A percentile compares a stretch with the other conserved stretches of the same genome.
Conservation (phyloP, 2,113 vertebrate genomes). For the Campylorhamphus procurvoides region DNA sequence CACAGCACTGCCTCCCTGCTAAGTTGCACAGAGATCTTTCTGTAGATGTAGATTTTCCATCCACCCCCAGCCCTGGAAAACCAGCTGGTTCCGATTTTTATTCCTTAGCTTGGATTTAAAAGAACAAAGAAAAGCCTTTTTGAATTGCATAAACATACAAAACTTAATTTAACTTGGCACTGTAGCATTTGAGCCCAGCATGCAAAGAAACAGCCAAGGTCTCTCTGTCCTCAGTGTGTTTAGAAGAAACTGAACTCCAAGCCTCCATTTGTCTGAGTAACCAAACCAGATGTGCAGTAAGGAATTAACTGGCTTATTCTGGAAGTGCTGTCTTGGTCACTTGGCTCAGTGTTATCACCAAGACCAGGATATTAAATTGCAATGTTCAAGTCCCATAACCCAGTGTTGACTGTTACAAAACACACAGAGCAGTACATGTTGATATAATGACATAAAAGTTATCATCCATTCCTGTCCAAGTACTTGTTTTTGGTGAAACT, state of each 20-base stretch:
- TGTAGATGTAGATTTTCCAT: conserved; percentile 7
- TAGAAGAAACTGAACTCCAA: conserved; percentile 40
- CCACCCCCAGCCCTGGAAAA: neutral
- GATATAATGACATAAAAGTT: neutral
- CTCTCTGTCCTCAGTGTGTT: conserved; percentile 40
- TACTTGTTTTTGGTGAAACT: neutral
- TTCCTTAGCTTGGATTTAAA: conserved; percentile 45
- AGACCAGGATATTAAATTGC: neutral
- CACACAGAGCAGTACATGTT: neutral
- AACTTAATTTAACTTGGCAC: conserved; percentile 60
- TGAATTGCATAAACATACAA: conserved; percentile 45
- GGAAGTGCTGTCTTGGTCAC: neutral
- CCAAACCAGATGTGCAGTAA: conserved; percentile 38
- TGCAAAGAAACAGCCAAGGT: conserved; percentile 49
- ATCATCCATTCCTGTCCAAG: neutral
- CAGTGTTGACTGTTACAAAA: neutral
- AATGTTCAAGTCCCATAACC: neutral
- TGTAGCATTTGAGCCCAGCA: conserved; percentile 31
- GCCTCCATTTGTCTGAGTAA: conserved; percentile 33
- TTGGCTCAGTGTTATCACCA: neutral
- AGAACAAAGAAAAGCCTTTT: conserved; percentile 50
- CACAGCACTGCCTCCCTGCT: neutral
- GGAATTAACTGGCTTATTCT: neutral
- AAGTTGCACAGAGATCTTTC: neutral
- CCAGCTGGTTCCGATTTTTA: conserved; percentile 61